Evolutionary conservation across 92 coral and sea anemone genomes (phyloP).

Genomic region (Montipora capitata): DNA sequence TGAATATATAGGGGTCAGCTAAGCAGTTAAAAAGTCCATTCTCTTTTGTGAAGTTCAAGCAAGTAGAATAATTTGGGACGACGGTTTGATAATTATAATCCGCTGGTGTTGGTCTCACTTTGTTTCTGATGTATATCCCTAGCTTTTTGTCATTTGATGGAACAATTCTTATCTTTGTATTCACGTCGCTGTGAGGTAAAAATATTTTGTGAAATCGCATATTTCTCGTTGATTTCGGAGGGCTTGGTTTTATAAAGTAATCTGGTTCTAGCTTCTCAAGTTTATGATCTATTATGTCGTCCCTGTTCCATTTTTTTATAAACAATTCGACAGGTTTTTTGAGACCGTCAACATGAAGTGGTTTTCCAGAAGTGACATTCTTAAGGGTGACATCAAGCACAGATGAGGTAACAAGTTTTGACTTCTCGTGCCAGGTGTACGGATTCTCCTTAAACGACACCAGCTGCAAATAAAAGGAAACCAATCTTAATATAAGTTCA

Average conservation of each 20-base stretch:
- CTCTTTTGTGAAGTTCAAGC: constrained; percentile 34
- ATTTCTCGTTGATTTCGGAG: constrained; percentile 52
- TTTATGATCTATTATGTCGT: neutral
- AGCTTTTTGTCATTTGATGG: constrained; percentile 66
- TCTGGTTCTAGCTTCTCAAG: neutral
- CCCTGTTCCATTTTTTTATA: constrained; percentile 45
- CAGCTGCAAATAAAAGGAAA: constrained; percentile 49
- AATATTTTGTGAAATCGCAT: constrained; percentile 78
- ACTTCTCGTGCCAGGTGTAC: constrained; percentile 83
- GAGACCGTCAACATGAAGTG: constrained; percentile 65
- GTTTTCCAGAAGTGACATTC: constrained; percentile 67
- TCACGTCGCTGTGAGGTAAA: constrained; percentile 60
- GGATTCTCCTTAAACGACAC: constrained; percentile 74
- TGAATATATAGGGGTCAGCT: constrained; percentile 72
- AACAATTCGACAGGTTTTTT: constrained; percentile 71
- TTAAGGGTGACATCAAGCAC: constrained; percentile 82
- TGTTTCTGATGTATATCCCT: constrained; percentile 63
- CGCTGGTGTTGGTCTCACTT: constrained; percentile 70
- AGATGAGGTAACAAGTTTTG: constrained; percentile 68
- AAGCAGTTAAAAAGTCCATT: constrained; percentile 41
- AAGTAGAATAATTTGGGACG: constrained; percentile 78
- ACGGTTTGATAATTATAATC: constrained; percentile 44
- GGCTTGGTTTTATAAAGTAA: constrained; percentile 76
- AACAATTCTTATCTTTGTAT: constrained; percentile 59
- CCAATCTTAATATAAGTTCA: neutral